phyloP scores from a whole-genome alignment of 2,113 vertebrate genomes.

The Solea senegalensis region DNA sequence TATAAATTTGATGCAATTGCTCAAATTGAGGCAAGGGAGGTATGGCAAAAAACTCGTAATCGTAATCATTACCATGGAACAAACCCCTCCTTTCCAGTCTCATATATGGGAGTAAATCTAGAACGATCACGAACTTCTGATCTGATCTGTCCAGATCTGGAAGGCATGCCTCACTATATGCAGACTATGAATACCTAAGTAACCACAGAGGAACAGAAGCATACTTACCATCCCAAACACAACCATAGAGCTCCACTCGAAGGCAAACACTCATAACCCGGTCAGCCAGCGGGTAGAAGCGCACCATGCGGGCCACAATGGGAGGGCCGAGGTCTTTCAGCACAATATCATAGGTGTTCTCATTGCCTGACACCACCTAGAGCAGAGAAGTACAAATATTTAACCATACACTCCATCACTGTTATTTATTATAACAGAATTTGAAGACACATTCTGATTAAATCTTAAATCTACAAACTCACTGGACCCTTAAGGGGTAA shows the following conservation, averaged over 20 bases:
- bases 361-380: conserved; percentile 92
- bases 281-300: conserved; percentile 91
- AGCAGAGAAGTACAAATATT: conserved; percentile 26
- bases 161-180: conserved; percentile 10
- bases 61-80: conserved; percentile 39
- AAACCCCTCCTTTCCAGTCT: background rate
- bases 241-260: conserved; percentile 94
- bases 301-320: conserved; percentile 88
- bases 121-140: background rate
- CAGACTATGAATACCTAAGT: conserved; percentile 2
- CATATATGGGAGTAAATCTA: conserved; percentile 18
- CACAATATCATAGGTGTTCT: conserved; percentile 91
- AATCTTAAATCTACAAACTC: background rate
- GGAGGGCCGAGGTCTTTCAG: conserved; percentile 92
- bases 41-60: conserved; percentile 23
- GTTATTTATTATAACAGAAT: no score
- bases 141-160: conserved; percentile 18
- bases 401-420: conserved; percentile 12
- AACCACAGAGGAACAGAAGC: background rate
- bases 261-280: conserved; percentile 96
- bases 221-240: conserved; percentile 88
- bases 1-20: conserved; percentile 46
- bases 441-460: conserved; percentile 3
- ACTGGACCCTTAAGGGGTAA: conserved; percentile 2
- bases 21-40: conserved; percentile 20